phyloP scores from a whole-genome alignment of 2,113 vertebrate species.

The Ranitomeya imitator region DNA sequence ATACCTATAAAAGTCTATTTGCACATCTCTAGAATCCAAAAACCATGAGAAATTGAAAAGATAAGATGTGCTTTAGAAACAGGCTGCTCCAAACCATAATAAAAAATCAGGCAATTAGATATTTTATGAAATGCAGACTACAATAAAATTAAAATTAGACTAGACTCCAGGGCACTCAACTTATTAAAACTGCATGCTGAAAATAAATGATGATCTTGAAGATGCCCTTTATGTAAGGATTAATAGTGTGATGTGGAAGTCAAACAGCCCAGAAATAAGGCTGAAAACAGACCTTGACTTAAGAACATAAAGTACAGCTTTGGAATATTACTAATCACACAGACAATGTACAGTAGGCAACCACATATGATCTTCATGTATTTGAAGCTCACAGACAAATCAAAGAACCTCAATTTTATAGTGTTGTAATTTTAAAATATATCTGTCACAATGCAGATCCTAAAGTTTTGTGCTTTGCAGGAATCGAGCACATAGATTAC shows the following conservation, averaged over 20 bases:
- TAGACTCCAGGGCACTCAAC: not conserved
- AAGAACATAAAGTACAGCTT: constrained; percentile 7
- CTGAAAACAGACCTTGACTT: constrained; percentile 2
- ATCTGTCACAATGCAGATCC: no score
- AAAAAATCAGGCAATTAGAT: not conserved
- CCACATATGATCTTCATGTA: not conserved
- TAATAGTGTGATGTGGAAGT: not conserved
- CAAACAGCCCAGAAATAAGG: not conserved
- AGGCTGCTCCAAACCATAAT: not conserved
- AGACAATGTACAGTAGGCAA: not conserved
- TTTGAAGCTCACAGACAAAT: not conserved
- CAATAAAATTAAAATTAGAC: not conserved
- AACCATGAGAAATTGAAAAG: not conserved
- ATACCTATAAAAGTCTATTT: not conserved
- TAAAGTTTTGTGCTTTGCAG: no score
- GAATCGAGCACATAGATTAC: no score
- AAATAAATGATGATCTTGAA: not conserved
- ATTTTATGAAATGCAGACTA: not conserved
- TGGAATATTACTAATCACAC: not conserved
- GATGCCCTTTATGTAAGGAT: not conserved
- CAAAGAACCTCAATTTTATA: not conserved
- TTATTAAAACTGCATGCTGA: not conserved
- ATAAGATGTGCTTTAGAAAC: not conserved
- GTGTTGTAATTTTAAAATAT: not conserved
- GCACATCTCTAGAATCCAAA: no score